Evolutionary conservation across 2,113 vertebrate genomes (phyloP).

Genomic region (Pagrus major): DNA sequence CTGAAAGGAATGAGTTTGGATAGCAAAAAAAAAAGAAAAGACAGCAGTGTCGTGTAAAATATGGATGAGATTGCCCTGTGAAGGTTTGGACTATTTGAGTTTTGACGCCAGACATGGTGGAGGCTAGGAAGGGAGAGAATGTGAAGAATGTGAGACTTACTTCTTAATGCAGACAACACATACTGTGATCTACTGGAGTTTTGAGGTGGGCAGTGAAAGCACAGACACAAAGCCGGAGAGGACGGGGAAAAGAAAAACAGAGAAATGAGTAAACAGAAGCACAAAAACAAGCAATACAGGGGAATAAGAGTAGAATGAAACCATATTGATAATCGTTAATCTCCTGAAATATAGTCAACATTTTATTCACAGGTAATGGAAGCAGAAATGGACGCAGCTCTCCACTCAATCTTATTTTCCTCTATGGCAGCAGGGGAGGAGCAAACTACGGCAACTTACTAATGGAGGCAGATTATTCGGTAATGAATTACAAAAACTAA

Average conservation of each 20-base stretch:
- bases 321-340: not conserved
- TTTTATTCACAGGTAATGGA: constrained; percentile 33
- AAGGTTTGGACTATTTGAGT: constrained; percentile 16
- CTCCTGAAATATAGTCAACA: not conserved
- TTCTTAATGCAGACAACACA: constrained; percentile 20
- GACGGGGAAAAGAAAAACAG: not conserved
- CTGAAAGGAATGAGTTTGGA: constrained; percentile 17
- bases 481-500: constrained; percentile 45
- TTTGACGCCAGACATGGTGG: not conserved
- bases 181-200: constrained; percentile 23
- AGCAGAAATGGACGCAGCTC: not conserved
- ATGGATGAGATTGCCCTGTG: constrained; percentile 37
- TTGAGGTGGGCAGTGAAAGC: not conserved
- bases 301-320: not conserved
- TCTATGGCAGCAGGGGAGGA: constrained; percentile 13
- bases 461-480: constrained; percentile 33
- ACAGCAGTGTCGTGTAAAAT: constrained; percentile 28
- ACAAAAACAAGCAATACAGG: not conserved
- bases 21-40: constrained; percentile 12
- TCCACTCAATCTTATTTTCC: constrained; percentile 29
- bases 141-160: constrained; percentile 1
- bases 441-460: constrained; percentile 5
- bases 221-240: not conserved
- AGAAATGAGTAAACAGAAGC: not conserved
- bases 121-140: not conserved